Base-by-base conservation (phyloP, 2,113 vertebrate species). In the Melanerpes aurifrons region DNA sequence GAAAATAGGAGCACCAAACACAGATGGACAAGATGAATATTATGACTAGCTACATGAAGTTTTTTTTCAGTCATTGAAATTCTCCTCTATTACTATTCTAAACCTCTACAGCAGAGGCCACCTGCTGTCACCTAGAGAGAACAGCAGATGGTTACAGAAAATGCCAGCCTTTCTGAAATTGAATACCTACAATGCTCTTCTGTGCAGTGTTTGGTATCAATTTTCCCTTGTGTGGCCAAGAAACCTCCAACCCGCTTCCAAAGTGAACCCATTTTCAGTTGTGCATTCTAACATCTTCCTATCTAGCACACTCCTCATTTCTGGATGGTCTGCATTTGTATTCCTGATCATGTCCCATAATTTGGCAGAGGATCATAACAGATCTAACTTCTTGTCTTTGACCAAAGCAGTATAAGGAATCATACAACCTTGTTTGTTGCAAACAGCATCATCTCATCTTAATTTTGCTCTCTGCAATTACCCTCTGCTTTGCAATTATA, bases 121-220 rank as follows among this genome's bases (percentile, higher is more conserved):
- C 37, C 77, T 91, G 59, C 86, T 91, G 91, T 75, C 56, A 56
- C 7, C 24, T 37, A 35, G 15, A 25, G 32, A 29, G 78, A 93
- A 82, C 40, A 89, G 56, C 92, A 92, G 20, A 24, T 0, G 2
- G 12, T 21, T 69, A 29, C 21, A 78, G 54, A 79, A 88, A 74
- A 81, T 6, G 48, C 1, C 35, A 58, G 25, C 32, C 25, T 64
- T 48, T 22, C 66, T 16, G 66, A 25, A 76, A 70, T 9, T 3
- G 5, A 9, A 45, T 43, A 71, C 6, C 17, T 58, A 0, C 8
- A 56, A 48, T 0, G 1, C 40, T 35, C 19, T 24, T 54, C 24
- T 45, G 28, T 28, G 57, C 45, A 53, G 20, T 8, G 12, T 31
- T 80, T 45, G 35, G 15, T 3, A 43, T 62, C 37, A 77, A 43